A percentile compares a stretch with the other conserved stretches of the same genome.
phyloP scores from a whole-genome alignment of 2,888 invertebrate species.

The Acleris laterana region DNA sequence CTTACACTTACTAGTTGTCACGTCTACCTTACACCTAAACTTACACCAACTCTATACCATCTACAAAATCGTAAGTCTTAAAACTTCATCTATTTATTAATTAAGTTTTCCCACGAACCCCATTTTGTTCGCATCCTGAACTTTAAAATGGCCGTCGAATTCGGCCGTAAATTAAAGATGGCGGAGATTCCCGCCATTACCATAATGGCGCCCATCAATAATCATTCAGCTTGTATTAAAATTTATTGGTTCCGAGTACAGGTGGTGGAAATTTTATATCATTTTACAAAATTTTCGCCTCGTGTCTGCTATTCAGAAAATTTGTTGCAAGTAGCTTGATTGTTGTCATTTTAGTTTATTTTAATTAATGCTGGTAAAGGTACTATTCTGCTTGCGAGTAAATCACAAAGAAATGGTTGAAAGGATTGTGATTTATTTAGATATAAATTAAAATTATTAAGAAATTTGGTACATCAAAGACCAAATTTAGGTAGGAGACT shows the following conservation, averaged over 20 bases:
- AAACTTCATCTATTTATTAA: constrained; percentile 23
- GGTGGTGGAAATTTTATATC: constrained; percentile 21
- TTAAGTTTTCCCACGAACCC: constrained; percentile 14
- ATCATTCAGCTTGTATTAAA: constrained; percentile 59
- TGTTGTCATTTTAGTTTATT: too few species aligned
- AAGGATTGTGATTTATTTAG: too few species aligned
- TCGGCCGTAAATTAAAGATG: constrained; percentile 28
- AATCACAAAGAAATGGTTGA: too few species aligned
- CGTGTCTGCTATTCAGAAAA: too few species aligned
- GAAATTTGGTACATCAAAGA: too few species aligned
- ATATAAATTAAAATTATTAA: too few species aligned
- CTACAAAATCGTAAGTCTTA: not conserved
- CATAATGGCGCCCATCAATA: constrained; percentile 59
- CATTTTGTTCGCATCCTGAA: constrained; percentile 12
- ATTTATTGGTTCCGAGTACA: constrained; percentile 48
- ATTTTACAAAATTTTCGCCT: not conserved
- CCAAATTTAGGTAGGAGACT: too few species aligned
- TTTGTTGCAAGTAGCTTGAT: too few species aligned
- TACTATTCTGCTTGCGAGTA: too few species aligned
- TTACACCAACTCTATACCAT: not conserved
- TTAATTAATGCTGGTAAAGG: too few species aligned
- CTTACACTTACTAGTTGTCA: too few species aligned
- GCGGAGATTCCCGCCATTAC: constrained; percentile 43
- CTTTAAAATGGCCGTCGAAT: constrained; percentile 29
- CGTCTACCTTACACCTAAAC: too few species aligned